Percentiles rank a stretch among this genome's conserved stretches.
Evolutionary conservation across 2,888 invertebrate genomes (phyloP).

Genomic region (Polietes domitor): DNA sequence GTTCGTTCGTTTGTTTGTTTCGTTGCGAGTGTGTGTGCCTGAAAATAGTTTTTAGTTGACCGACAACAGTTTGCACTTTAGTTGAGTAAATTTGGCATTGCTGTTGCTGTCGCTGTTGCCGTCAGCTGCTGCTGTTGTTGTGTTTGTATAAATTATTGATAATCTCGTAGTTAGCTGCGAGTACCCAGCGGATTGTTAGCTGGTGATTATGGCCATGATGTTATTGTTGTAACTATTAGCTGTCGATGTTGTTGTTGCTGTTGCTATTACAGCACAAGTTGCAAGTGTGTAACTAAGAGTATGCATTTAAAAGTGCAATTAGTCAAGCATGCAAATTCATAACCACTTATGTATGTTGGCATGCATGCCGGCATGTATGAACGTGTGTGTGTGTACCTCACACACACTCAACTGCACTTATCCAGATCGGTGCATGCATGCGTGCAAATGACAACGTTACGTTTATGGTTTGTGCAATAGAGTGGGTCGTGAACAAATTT

Average conservation of each 20-base stretch:
- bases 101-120: constrained; percentile 9
- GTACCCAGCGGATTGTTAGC: neutral
- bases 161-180: constrained; percentile 1
- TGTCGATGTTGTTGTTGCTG: constrained; percentile 26
- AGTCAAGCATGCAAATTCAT: constrained; percentile 64
- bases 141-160: neutral
- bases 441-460: constrained; percentile 60
- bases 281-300: neutral
- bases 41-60: constrained; percentile 34
- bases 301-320: constrained; percentile 61
- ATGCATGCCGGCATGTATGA: constrained; percentile 24
- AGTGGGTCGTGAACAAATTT: too few species aligned
- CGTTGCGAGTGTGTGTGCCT: neutral
- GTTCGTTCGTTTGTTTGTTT: constrained; percentile 3
- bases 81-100: constrained; percentile 51
- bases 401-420: neutral
- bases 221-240: constrained; percentile 39
- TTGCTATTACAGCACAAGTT: constrained; percentile 33
- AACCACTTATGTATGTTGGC: constrained; percentile 60
- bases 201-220: constrained; percentile 27
- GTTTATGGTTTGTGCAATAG: too few species aligned
- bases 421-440: constrained; percentile 42
- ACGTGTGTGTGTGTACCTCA: neutral
- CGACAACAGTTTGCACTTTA: constrained; percentile 63
- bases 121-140: constrained; percentile 5